Evolutionary conservation across 2,797 vertebrate genomes (phyloP).

Genomic region (Aulostomus chinensis): DNA sequence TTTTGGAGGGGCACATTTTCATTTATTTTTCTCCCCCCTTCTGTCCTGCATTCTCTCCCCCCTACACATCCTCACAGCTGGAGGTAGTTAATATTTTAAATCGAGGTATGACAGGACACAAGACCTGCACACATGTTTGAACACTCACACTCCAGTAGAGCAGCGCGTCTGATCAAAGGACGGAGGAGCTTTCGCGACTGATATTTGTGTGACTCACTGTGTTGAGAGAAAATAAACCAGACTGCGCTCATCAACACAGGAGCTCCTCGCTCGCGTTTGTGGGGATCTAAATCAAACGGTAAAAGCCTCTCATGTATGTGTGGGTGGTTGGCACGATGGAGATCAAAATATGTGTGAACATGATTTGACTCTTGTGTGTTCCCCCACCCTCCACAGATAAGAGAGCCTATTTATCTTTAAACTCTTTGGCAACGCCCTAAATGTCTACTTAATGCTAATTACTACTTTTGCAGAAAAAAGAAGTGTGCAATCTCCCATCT

Average conservation of each 20-base stretch:
- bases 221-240: constrained; percentile 15
- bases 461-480: constrained; percentile 34
- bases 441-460: constrained; percentile 57
- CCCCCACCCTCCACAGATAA: constrained; percentile 13
- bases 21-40: constrained; percentile 73
- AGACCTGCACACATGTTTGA: constrained; percentile 58
- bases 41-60: constrained; percentile 52
- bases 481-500: constrained; percentile 45
- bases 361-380: constrained; percentile 45
- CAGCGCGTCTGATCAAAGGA: constrained; percentile 31
- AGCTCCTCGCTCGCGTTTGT: background rate
- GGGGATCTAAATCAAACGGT: constrained; percentile 22
- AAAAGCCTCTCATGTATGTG: constrained; percentile 17
- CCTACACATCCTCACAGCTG: constrained; percentile 80
- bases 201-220: constrained; percentile 27
- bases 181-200: constrained; percentile 5
- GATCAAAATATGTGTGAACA: constrained; percentile 28
- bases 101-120: constrained; percentile 72
- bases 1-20: constrained; percentile 74
- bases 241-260: constrained; percentile 5
- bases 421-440: constrained; percentile 47
- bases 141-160: constrained; percentile 7
- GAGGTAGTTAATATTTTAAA: constrained; percentile 84
- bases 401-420: constrained; percentile 43
- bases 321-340: constrained; percentile 28